These are phyloP conservation scores for Phalera bucephala DNA, from an alignment of 2,888 invertebrate species.

Conservation along the genomic window DNA sequence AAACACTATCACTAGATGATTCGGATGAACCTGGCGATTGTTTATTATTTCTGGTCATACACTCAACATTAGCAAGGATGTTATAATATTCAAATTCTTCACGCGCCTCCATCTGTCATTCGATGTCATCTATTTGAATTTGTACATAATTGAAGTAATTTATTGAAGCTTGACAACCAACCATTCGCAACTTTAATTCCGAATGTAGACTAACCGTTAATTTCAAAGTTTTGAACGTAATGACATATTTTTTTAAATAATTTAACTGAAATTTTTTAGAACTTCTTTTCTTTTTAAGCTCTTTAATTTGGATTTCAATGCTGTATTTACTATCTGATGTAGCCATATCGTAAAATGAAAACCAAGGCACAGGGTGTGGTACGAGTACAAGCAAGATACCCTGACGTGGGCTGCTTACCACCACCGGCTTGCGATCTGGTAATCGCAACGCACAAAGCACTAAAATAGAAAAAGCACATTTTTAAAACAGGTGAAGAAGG, in stretches of 20 bases:
- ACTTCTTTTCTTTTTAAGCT: not conserved
- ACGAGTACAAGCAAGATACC: no score
- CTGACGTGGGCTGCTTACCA: no score
- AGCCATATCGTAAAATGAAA: no score
- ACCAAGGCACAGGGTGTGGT: no score
- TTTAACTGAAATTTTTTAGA: not conserved
- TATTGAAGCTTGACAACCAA: not conserved
- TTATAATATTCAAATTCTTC: not conserved
- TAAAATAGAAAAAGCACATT: no score
- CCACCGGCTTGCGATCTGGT: no score
- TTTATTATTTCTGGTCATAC: no score
- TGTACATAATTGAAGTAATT: slow-evolving; percentile 1
- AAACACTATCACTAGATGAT: no score
- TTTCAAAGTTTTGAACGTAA: not conserved
- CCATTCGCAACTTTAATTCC: not conserved
- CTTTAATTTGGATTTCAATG: not conserved
- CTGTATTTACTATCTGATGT: not conserved
- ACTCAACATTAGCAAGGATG: not conserved
- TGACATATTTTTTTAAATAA: slow-evolving; percentile 1
- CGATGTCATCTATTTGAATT: slow-evolving; percentile 1
- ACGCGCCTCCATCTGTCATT: not conserved
- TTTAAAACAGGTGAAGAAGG: no score
- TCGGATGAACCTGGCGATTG: no score
- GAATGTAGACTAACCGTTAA: not conserved
- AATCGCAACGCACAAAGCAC: no score